Evolutionary conservation across 2,888 invertebrate species (phyloP), one percentile per base, ranked within the genome.

Genomic region (Lasioglossum zephyrum): DNA sequence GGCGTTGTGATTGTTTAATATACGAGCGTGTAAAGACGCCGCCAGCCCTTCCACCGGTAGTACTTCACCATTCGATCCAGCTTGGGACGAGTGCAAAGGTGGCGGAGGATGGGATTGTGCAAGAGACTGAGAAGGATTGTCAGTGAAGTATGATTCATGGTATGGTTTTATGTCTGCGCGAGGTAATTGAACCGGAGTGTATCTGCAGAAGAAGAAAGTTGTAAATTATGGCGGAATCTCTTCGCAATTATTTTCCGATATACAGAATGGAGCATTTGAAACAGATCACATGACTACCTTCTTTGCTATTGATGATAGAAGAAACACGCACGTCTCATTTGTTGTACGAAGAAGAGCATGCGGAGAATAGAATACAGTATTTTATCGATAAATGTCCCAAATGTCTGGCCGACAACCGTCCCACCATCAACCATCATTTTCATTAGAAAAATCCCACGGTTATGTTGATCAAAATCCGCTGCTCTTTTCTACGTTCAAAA

Each of bases 1-100:
- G 80, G 86, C 90, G 84, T 87, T 95, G 96, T 96, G 95, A 95
- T 96, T 95, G 95, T 96, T 91, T 96, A 98, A 96, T 90, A 98
- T 97, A 90, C 98, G 96, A 84, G 97, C 97, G 94, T 98, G 98
- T 87, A 98, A 95, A 80, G 98, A 98, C 77, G 98, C 98, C 41
- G 98, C 98, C 85, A 98, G 95, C 84, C 98, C 98, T 96, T 96
- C 96, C 9, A 96, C 94, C 2, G 95, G 95, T 77, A 94, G 91
- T 81, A 94, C 92, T 76, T 94, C 94, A 18, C 94, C 94, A 60
- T 94, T 94, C n/a, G 92, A 85, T 49, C 93, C 84, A 22, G 89
- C 79, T 79, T 92, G 92, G 26, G 89, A 90, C 89, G 93, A 95
- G 95, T 95, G 94, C 92, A 92, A 92, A 88, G 88, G 93, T 77